Percentiles rank a stretch among this genome's conserved stretches.
Conservation (phyloP, 2,888 invertebrate species). For the Calliphora vomitoria region DNA sequence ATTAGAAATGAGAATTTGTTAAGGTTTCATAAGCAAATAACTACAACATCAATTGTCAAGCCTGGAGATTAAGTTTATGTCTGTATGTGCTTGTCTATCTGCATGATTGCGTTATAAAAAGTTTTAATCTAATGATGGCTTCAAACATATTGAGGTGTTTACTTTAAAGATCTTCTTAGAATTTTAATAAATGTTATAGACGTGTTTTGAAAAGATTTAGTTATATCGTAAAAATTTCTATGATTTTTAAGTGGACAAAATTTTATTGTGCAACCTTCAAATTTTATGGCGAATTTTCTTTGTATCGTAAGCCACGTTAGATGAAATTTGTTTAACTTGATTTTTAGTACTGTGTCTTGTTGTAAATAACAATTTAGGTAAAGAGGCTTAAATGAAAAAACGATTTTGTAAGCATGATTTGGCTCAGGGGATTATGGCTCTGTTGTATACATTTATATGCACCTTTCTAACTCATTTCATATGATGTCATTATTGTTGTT, state of each 20-base stretch:
- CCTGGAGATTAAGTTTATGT: background rate
- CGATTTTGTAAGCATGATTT: too few relatives aligned
- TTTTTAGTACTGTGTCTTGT: background rate
- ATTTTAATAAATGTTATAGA: background rate
- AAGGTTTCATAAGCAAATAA: slow-evolving; percentile 2
- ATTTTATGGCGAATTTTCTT: too few relatives aligned
- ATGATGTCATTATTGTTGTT: too few relatives aligned
- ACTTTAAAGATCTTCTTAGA: background rate
- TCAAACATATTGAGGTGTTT: slow-evolving; percentile 6
- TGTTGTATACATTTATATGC: too few relatives aligned
- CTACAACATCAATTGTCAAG: background rate
- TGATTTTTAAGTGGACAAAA: background rate
- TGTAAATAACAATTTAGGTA: too few relatives aligned
- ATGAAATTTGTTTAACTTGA: background rate
- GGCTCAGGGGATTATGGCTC: too few relatives aligned
- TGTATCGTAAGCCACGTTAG: too few relatives aligned
- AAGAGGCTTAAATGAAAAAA: too few relatives aligned
- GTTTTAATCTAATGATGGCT: slow-evolving; percentile 13
- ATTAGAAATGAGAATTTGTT: slow-evolving; percentile 8
- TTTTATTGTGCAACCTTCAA: background rate
- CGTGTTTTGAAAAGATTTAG: background rate
- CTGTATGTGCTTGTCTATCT: background rate
- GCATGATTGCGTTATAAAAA: background rate
- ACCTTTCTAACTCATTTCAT: too few relatives aligned
- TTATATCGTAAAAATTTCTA: background rate